Evolutionary conservation across 2,113 vertebrate species (phyloP).

Genomic region (Clarias gariepinus): DNA sequence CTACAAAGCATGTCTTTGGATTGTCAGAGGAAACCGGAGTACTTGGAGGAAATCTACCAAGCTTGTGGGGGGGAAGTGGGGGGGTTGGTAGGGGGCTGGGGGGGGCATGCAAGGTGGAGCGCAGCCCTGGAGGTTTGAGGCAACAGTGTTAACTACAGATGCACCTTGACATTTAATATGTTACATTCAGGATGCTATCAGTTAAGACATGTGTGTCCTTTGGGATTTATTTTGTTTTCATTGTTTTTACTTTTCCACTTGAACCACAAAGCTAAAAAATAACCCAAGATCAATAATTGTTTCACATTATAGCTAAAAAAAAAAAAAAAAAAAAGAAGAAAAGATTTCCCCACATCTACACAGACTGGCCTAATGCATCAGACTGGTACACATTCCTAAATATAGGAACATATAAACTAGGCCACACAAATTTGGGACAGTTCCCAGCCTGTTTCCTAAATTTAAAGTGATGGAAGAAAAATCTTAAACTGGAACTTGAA

Average conservation of each 20-base stretch:
- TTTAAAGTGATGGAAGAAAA: background rate
- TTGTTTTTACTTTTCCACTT: background rate
- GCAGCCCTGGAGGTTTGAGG: too few relatives aligned
- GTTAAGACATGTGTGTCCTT: background rate
- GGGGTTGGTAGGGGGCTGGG: too few relatives aligned
- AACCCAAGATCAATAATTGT: background rate
- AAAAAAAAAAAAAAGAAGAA: background rate
- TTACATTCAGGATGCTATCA: background rate
- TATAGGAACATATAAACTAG: constrained; percentile 18
- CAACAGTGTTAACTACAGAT: too few relatives aligned
- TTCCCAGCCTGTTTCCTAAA: background rate
- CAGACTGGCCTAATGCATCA: background rate
- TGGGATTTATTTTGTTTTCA: too few relatives aligned
- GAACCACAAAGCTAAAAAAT: background rate
- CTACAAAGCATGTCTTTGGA: too few relatives aligned
- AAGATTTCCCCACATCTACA: background rate
- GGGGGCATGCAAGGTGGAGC: too few relatives aligned
- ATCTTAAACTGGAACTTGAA: background rate
- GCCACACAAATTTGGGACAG: background rate
- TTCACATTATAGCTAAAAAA: background rate
- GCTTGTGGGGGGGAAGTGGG: too few relatives aligned
- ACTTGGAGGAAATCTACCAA: too few relatives aligned
- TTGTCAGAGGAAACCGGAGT: too few relatives aligned
- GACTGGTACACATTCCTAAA: constrained; percentile 3
- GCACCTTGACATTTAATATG: too few relatives aligned